Evolutionary conservation across 2,888 invertebrate genomes (phyloP).

Genomic region (Sipha maydis): DNA sequence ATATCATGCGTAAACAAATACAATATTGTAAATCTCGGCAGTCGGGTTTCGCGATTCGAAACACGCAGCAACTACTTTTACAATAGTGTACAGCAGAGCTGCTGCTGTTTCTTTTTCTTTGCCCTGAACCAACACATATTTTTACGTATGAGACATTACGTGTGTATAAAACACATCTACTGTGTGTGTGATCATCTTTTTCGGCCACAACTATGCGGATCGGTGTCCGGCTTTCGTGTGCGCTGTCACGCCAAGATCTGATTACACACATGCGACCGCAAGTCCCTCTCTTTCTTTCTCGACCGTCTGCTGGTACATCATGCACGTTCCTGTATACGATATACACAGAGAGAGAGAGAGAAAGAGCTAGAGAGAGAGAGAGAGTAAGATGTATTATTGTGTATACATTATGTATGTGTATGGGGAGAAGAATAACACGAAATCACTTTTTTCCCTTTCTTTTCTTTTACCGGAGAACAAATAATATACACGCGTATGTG

Average conservation of each 20-base stretch:
- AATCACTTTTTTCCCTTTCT: conserved; percentile 25
- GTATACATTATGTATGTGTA: background rate
- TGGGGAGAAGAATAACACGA: background rate
- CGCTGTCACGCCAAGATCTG: conserved; percentile 52
- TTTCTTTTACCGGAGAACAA: conserved; percentile 14
- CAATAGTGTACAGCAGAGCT: background rate
- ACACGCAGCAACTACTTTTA: background rate
- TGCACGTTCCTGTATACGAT: too few relatives aligned
- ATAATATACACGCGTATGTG: background rate
- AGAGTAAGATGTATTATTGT: background rate
- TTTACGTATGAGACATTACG: background rate
- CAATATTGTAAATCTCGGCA: background rate
- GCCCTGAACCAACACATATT: background rate
- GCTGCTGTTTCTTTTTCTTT: background rate
- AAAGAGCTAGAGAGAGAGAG: too few relatives aligned
- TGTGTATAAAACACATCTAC: background rate
- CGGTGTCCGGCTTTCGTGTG: conserved; percentile 52
- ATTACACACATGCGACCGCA: conserved; percentile 42
- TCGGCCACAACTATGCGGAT: conserved; percentile 58
- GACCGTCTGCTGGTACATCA: background rate
- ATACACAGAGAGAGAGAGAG: too few relatives aligned
- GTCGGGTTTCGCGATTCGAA: conserved; percentile 19
- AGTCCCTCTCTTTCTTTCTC: conserved; percentile 24
- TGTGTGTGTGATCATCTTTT: background rate
- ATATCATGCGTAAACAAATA: background rate